Evolutionary conservation across 2,888 invertebrate species (phyloP).

Genomic region (Agrotis puta): DNA sequence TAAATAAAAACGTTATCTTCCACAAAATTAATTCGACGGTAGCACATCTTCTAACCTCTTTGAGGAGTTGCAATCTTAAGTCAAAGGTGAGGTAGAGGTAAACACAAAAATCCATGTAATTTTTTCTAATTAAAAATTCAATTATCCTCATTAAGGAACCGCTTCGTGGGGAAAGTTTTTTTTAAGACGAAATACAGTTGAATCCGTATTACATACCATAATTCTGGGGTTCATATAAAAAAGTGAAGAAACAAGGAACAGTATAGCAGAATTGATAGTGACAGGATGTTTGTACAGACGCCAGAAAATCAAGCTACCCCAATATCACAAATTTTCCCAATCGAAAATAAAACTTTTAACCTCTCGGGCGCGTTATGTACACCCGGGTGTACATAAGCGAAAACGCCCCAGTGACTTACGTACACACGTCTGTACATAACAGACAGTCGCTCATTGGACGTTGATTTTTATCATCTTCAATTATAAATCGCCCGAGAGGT

Average conservation of each 20-base stretch:
- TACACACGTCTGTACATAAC: too few relatives aligned
- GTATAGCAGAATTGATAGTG: too few relatives aligned
- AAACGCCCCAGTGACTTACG: too few relatives aligned
- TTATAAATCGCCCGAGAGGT: too few relatives aligned
- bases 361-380: too few relatives aligned
- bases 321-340: too few relatives aligned
- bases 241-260: conserved; percentile 12
- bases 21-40: conserved; percentile 5
- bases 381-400: too few relatives aligned
- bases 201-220: conserved; percentile 51
- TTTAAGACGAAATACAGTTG: conserved; percentile 55
- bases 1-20: conserved; percentile 9
- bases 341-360: too few relatives aligned
- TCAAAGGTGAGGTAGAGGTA: conserved; percentile 31
- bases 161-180: conserved; percentile 44
- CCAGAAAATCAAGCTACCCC: too few relatives aligned
- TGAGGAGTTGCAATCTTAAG: conserved; percentile 39
- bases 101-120: conserved; percentile 44
- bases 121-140: conserved; percentile 61
- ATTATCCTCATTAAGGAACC: conserved; percentile 59
- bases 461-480: too few relatives aligned
- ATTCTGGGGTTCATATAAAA: conserved; percentile 35
- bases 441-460: too few relatives aligned
- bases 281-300: neutral
- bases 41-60: conserved; percentile 20